phyloP scores from a whole-genome alignment of 2,797 vertebrate species.

The Sebastes itinus region DNA sequence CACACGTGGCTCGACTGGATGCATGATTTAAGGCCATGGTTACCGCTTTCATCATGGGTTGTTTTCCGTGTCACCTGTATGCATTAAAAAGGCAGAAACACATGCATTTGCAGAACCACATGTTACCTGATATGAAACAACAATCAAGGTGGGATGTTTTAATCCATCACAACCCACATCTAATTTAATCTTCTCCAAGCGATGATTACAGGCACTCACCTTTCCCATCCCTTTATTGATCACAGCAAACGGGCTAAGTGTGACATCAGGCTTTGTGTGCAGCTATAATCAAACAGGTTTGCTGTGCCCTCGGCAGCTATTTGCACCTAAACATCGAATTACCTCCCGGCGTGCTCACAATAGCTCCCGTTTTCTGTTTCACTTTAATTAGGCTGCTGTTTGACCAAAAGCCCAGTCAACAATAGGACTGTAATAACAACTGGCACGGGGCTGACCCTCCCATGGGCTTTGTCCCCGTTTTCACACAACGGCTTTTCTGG shows the following conservation, averaged over 20 bases:
- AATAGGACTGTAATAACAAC: slow-evolving; percentile 59
- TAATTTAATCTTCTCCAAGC: neutral
- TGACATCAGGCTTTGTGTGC: slow-evolving; percentile 26
- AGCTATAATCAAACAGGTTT: slow-evolving; percentile 27
- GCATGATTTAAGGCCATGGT: slow-evolving; percentile 11
- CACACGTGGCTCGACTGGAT: neutral
- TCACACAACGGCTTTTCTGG: slow-evolving; percentile 39
- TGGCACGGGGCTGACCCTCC: slow-evolving; percentile 43
- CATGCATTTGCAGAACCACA: neutral
- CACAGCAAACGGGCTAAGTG: slow-evolving; percentile 1
- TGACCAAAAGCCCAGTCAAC: slow-evolving; percentile 49
- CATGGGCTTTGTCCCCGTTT: slow-evolving; percentile 35
- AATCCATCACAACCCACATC: neutral
- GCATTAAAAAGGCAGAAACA: neutral
- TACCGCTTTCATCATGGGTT: neutral
- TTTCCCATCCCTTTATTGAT: slow-evolving; percentile 26
- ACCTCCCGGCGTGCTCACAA: slow-evolving; percentile 33
- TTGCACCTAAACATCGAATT: slow-evolving; percentile 44
- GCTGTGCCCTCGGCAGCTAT: slow-evolving; percentile 14
- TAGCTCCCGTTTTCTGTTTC: slow-evolving; percentile 46
- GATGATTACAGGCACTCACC: neutral
- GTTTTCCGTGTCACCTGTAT: neutral
- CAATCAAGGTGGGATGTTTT: neutral
- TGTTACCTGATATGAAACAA: neutral
- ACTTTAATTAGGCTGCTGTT: slow-evolving; percentile 66